Base-by-base conservation (phyloP, 2,113 vertebrate species). In the Ceratotherium simum region DNA sequence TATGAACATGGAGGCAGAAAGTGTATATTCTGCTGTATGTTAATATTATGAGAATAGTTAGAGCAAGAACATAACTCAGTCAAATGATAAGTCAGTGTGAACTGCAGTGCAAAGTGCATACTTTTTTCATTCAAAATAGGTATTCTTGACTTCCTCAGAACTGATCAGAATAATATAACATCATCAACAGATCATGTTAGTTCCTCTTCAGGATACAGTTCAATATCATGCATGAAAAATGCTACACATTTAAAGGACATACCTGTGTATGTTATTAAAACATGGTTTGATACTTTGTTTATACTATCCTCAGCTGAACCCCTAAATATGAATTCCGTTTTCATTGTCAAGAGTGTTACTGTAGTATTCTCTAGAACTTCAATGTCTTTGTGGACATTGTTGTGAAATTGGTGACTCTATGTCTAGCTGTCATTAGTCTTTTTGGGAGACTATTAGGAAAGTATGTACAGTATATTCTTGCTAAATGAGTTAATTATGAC, bases 321-420 rank as follows among this genome's bases (percentile, higher is more conserved):
- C 98, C 98, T 98, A 98, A 98, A 67, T 99, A 99, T 98, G 98
- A 99, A 98, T 98, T 98, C 98, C 4, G 14, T 99, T 99, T 98
- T 98, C 98, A 98, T 98, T 98, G 99, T 99, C 99, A 96, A 97
- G 98, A 99, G 99, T 99, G 99, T 99, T 99, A 97, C 98, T 98
- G 99, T 99, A 98, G 98, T 99, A 98, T 99, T 99, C 98, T 98
- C 99, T 99, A 99, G 98, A 99, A 98, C 99, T 98, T 98, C 99
- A 99, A 98, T 99, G 99, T 99, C 99, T 99, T 98, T 99, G 98
- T 99, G 98, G 99, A 99, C 99, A 98, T 99, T 99, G 99, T 98
- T 98, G 98, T 99, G 98, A 98, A 99, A 98, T 97, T 98, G 98
- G 99, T 99, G 98, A 99, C 98, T 99, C 98, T 98, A 98, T 99